phyloP scores from a whole-genome alignment of 1,140 invertebrate species.

The Drosophila quadrilineata region DNA sequence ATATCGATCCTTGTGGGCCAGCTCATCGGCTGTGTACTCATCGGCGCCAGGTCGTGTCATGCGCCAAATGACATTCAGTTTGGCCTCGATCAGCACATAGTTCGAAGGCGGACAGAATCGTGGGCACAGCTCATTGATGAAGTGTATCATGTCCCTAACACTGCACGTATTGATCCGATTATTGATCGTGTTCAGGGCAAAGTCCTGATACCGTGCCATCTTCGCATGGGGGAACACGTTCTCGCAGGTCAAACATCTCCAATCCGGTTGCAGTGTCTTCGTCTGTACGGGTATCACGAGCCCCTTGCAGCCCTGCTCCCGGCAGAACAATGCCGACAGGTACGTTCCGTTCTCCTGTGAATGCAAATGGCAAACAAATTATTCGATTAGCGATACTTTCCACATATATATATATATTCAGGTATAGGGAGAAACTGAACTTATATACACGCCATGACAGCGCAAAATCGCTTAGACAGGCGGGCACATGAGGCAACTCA shows the following conservation, averaged over 20 bases:
- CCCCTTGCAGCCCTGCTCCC: conserved; percentile 72
- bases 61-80: conserved; percentile 77
- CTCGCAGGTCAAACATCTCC: conserved; percentile 72
- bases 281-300: conserved; percentile 75
- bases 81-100: conserved; percentile 75
- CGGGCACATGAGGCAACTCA: too few relatives aligned
- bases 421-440: too few relatives aligned
- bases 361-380: not conserved
- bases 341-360: conserved; percentile 75
- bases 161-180: conserved; percentile 75
- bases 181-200: conserved; percentile 76
- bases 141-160: conserved; percentile 72
- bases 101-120: conserved; percentile 76
- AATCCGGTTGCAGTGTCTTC: conserved; percentile 70
- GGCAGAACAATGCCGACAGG: conserved; percentile 72
- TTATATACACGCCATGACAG: too few relatives aligned
- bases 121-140: conserved; percentile 76
- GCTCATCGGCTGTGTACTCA: conserved; percentile 60
- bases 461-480: too few relatives aligned
- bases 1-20: conserved; percentile 75
- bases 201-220: conserved; percentile 78
- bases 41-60: conserved; percentile 62
- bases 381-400: too few relatives aligned
- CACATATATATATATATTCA: too few relatives aligned
- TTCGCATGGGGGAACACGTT: conserved; percentile 69